Evolutionary conservation across 1,140 invertebrate species (phyloP).

Genomic region (Polypedilum vanderplanki): DNA sequence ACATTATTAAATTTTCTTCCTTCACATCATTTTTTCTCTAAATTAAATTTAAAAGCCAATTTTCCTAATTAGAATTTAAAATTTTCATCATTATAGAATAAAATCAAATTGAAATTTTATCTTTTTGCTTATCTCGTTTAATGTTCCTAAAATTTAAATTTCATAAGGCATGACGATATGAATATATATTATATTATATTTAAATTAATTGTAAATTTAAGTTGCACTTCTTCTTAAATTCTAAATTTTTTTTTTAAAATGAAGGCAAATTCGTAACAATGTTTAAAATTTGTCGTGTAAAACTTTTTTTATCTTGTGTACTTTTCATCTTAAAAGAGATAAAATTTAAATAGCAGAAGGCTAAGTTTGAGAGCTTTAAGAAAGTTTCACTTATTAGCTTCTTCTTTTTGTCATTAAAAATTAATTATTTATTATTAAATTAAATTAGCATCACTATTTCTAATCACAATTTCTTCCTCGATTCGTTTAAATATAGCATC

Average conservation of each 20-base stretch:
- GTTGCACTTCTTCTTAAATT: neutral
- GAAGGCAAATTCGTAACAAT: constrained; percentile 5
- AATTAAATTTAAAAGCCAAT: neutral
- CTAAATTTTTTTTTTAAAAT: neutral
- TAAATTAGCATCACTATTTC: neutral
- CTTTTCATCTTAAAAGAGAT: constrained; percentile 8
- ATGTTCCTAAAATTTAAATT: neutral
- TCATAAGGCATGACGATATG: constrained; percentile 3
- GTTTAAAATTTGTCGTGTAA: neutral
- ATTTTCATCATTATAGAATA: too few species aligned
- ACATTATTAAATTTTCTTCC: neutral
- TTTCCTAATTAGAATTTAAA: neutral
- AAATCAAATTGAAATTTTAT: neutral
- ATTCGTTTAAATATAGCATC: constrained; percentile 57
- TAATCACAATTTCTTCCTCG: constrained; percentile 38
- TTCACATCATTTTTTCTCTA: neutral
- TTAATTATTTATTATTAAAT: too few species aligned
- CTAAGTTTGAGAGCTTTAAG: neutral
- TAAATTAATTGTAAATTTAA: neutral
- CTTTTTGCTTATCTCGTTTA: neutral
- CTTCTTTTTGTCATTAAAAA: too few species aligned
- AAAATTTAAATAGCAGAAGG: neutral
- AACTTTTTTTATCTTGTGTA: neutral
- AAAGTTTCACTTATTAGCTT: neutral
- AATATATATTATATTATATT: neutral